Evolutionary conservation across 2,113 vertebrate species (phyloP), one percentile per base, ranked within the genome.

Genomic region (Brachyhypopomus occidentalis): DNA sequence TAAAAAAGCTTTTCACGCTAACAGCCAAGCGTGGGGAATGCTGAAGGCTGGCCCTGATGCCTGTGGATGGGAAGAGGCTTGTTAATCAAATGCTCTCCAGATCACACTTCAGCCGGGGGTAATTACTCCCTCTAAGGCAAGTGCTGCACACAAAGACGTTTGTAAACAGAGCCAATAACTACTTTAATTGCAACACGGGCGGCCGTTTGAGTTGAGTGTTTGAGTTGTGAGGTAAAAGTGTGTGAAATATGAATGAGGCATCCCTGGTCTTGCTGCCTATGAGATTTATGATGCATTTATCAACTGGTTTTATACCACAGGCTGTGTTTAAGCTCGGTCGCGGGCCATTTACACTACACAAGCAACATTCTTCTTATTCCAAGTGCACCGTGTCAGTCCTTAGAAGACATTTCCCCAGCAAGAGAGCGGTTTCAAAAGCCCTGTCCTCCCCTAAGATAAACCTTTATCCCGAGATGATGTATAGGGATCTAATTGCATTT

Each of bases 221-320:
- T 67, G 79, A 73, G 58, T 45, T 86, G 79, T 66, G 79, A 83
- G 87, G 81, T 84, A 77, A 55, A 52, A 69, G 80, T 89, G 87
- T 90, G 90, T 88, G 87, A 91, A 87, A 83, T 90, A 88, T 88
- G 89, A 88, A 90, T 85, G 58, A 62, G 84, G 58, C 84, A 70
- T 90, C 86, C 69, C 22, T 82, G 17, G 55, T 22, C 75, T 48
- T 27, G 30, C 78, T 58, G 86, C 88, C 86, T 83, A n/a, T 0
- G 84, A 92, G 91, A 93, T 94, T 92, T 90, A 92, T 86, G 86
- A 89, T 52, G 83, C 89, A 84, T 90, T 87, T 83, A 85, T 89
- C 84, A 87, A 87, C 85, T 78, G 19, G 69, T 86, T 89, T 86
- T 70, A 88, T 87, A 88, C 86, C 86, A 87, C 75, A 30, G 64